phyloP scores from a whole-genome alignment of 2,888 invertebrate species.

The Agriopis leucophaearia region DNA sequence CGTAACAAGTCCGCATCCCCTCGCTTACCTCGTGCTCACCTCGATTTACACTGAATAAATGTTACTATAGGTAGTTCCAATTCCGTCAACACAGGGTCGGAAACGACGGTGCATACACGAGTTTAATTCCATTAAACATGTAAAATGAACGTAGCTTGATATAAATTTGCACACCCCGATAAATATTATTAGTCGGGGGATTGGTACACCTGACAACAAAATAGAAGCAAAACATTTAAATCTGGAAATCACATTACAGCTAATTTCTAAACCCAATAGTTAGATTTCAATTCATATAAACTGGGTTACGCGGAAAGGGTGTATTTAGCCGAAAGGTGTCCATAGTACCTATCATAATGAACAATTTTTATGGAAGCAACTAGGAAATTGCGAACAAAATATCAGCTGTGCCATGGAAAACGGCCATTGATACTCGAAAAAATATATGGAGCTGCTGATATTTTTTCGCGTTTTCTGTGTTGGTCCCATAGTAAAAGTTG shows the following conservation, averaged over 20 bases:
- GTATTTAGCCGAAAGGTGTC: no score
- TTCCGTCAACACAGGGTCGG: slow-evolving; percentile 13
- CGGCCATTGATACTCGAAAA: no score
- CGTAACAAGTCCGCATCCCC: slow-evolving; percentile 62
- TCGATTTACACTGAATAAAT: slow-evolving; percentile 36
- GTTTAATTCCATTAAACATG: slow-evolving; percentile 4
- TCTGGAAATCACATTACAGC: not conserved
- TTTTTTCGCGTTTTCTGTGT: no score
- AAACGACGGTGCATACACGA: not conserved
- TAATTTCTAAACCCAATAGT: not conserved
- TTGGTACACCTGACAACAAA: slow-evolving; percentile 8
- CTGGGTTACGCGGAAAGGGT: no score
- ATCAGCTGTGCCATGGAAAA: no score
- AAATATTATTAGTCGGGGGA: not conserved
- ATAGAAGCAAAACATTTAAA: not conserved
- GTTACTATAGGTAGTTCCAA: slow-evolving; percentile 25
- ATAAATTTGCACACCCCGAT: not conserved
- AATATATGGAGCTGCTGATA: no score
- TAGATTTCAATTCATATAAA: not conserved
- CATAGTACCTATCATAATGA: no score
- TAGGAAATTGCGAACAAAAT: no score
- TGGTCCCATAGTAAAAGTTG: no score
- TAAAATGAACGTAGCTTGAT: not conserved
- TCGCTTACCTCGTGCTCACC: slow-evolving; percentile 27
- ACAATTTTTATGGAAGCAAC: no score